Conservation (phyloP, 92 coral and sea anemone genomes). For the Paragorgia papillata region DNA sequence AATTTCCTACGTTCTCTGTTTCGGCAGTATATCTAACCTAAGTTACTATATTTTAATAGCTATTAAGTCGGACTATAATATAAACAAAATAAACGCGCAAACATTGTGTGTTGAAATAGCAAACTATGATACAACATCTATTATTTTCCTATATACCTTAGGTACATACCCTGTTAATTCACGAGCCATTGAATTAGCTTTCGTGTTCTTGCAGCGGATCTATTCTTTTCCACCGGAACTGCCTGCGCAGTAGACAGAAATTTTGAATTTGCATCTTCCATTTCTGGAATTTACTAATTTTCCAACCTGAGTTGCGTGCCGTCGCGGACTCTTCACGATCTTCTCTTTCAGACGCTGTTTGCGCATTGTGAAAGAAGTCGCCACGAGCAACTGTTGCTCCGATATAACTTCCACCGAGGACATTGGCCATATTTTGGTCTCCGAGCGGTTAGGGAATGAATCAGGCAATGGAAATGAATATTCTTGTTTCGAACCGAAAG, state of each 20-base stretch:
- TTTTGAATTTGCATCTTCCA: neutral
- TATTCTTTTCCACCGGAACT: conserved; percentile 28
- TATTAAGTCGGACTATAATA: no score
- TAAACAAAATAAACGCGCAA: no score
- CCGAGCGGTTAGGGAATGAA: no score
- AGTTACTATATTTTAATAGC: no score
- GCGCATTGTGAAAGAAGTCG: neutral
- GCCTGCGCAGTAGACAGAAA: neutral
- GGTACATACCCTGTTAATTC: no score
- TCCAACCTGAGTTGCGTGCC: neutral
- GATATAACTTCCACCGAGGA: conserved; percentile 13
- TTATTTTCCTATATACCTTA: no score
- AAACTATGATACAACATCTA: no score
- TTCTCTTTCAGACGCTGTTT: neutral
- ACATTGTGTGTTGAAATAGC: no score
- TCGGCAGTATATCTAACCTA: no score
- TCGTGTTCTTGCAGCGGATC: neutral
- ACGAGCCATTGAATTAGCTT: neutral
- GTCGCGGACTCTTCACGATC: neutral
- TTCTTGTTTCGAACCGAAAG: no score
- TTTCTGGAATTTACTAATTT: neutral
- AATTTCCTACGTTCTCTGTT: no score
- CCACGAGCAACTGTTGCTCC: conserved; percentile 12
- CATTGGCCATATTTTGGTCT: conserved; percentile 20
- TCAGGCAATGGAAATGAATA: no score